These are phyloP conservation scores for Drosophila eugracilis DNA, from an alignment of 1,140 invertebrate genomes.

Conservation along the genomic window DNA sequence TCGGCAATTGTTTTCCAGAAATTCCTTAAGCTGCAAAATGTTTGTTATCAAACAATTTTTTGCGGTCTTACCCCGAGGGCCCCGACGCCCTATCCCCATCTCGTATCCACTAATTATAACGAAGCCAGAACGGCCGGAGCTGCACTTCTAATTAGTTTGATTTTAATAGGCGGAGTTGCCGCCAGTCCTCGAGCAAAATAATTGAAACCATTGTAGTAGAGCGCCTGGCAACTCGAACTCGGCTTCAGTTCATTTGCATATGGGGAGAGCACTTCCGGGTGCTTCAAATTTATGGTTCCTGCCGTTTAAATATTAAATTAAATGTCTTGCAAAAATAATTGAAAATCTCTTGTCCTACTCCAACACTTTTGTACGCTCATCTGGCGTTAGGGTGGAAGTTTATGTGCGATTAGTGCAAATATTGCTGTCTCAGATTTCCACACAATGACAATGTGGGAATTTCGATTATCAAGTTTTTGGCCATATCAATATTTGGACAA, in stretches of 20 bases:
- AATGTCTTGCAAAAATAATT: slow-evolving; percentile 47
- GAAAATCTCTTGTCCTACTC: slow-evolving; percentile 14
- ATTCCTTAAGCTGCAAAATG: slow-evolving; percentile 61
- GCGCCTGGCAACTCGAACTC: not conserved
- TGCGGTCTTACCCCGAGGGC: slow-evolving; percentile 9
- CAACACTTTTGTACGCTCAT: too few relatives aligned
- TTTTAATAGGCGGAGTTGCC: slow-evolving; percentile 40
- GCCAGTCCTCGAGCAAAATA: slow-evolving; percentile 26
- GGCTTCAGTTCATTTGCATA: slow-evolving; percentile 37
- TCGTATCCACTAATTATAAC: slow-evolving; percentile 38
- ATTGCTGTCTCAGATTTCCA: slow-evolving; percentile 35
- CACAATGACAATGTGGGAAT: slow-evolving; percentile 18
- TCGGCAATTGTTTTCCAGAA: slow-evolving; percentile 59
- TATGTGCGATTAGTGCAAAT: slow-evolving; percentile 34
- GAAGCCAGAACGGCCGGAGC: slow-evolving; percentile 6
- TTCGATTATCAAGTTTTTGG: slow-evolving; percentile 56
- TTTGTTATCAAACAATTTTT: slow-evolving; percentile 54
- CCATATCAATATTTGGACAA: slow-evolving; percentile 59
- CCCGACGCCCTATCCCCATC: not conserved
- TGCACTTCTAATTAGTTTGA: slow-evolving; percentile 44
- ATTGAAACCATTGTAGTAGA: slow-evolving; percentile 35
- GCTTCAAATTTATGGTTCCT: slow-evolving; percentile 28
- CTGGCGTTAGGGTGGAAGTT: too few relatives aligned
- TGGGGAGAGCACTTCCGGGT: slow-evolving; percentile 1
- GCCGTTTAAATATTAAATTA: slow-evolving; percentile 27